A percentile compares a stretch with the other conserved stretches of the same genome.
Evolutionary conservation across 37 sponge, comb jelly and placozoan genomes (phyloP).

Genomic region (Halichondria panicea): DNA sequence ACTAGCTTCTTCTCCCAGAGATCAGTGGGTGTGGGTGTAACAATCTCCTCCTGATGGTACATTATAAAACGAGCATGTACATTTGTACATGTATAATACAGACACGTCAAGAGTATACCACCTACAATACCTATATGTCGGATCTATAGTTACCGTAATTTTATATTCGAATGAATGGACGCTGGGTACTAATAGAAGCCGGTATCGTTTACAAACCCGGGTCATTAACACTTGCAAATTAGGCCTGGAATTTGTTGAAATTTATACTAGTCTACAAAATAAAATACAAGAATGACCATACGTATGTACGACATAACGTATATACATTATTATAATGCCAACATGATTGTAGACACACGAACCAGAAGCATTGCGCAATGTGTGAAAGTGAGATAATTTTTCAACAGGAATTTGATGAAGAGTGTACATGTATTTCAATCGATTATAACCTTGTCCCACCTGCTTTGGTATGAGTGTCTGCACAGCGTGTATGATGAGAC

Average conservation of each 20-base stretch:
- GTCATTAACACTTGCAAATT: no score
- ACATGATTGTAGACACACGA: constrained; percentile 1
- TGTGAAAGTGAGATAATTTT: background rate
- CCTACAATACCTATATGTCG: no score
- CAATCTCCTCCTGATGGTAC: constrained; percentile 23
- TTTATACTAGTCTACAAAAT: no score
- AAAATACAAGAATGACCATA: no score
- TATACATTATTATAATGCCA: no score
- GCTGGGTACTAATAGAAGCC: no score
- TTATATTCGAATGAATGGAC: no score
- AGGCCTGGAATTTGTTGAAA: no score
- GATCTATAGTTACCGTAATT: no score
- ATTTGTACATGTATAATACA: no score
- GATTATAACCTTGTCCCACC: constrained; percentile 10
- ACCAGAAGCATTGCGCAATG: background rate
- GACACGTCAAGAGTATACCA: background rate
- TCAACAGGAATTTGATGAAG: background rate
- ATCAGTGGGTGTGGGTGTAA: constrained; percentile 35
- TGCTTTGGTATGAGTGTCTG: constrained; percentile 48
- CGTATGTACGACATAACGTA: no score
- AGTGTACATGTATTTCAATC: background rate
- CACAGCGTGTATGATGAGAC: constrained; percentile 63
- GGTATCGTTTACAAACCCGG: no score
- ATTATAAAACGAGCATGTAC: background rate
- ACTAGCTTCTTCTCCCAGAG: constrained; percentile 63